Percentiles rank a stretch among this genome's conserved stretches.
These are phyloP conservation scores for Dicyrtoma fusca DNA, from an alignment of 2,888 invertebrate species.

Conservation along the genomic window DNA sequence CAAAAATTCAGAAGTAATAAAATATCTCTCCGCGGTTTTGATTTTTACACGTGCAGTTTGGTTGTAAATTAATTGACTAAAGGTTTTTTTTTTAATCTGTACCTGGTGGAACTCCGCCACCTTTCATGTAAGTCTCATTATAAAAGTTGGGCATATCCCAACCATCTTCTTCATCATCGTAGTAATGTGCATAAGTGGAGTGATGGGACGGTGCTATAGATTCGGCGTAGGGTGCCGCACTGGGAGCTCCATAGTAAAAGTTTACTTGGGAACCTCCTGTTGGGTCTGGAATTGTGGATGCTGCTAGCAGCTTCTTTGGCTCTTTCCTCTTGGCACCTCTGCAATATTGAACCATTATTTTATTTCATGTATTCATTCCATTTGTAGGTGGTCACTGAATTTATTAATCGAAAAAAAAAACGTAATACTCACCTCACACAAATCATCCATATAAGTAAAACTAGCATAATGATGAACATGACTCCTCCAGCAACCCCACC, in stretches of 20 bases:
- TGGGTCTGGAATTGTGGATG: slow-evolving; percentile 71
- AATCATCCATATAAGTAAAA: slow-evolving; percentile 95
- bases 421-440: slow-evolving; percentile 74
- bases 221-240: slow-evolving; percentile 85
- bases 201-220: slow-evolving; percentile 94
- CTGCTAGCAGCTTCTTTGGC: slow-evolving; percentile 87
- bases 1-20: too few species aligned
- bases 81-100: too few species aligned
- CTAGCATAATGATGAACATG: slow-evolving; percentile 87
- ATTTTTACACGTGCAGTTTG: too few species aligned
- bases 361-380: background rate
- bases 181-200: slow-evolving; percentile 93
- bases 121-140: slow-evolving; percentile 95
- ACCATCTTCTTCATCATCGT: slow-evolving; percentile 93
- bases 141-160: slow-evolving; percentile 99
- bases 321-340: slow-evolving; percentile 85
- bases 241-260: slow-evolving; percentile 91
- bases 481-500: slow-evolving; percentile 94
- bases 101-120: slow-evolving; percentile 58
- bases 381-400: too few species aligned
- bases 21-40: too few species aligned
- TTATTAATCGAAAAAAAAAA: too few species aligned
- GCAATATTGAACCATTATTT: slow-evolving; percentile 41
- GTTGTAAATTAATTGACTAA: too few species aligned
- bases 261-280: slow-evolving; percentile 93